phyloP scores from a whole-genome alignment of 1,140 invertebrate species.

The Aphelinus atriplicis region DNA sequence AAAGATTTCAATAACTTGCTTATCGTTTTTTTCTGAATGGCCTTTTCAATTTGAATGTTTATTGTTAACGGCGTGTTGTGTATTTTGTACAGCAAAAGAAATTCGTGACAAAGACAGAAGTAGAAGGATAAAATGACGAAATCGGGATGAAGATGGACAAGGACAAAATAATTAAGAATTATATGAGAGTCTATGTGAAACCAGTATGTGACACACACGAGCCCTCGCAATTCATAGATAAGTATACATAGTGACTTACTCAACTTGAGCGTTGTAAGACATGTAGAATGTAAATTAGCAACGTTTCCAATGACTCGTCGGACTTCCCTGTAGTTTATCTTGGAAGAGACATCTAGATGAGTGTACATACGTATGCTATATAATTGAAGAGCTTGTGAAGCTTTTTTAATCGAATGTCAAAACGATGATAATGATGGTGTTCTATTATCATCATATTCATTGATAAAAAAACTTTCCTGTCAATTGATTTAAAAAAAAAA shows the following conservation, averaged over 20 bases:
- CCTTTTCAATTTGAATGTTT: neutral
- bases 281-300: constrained; percentile 24
- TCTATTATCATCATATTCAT: too few species aligned
- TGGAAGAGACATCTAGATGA: neutral
- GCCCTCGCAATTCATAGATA: neutral
- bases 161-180: neutral
- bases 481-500: neutral
- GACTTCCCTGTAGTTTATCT: constrained; percentile 16
- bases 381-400: neutral
- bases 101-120: constrained; percentile 24
- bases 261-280: neutral
- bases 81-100: constrained; percentile 40
- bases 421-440: too few species aligned
- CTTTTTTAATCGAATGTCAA: neutral
- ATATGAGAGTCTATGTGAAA: neutral
- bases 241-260: neutral
- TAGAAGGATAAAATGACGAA: neutral
- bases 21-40: neutral
- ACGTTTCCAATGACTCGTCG: constrained; percentile 23
- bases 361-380: neutral
- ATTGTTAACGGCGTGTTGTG: constrained; percentile 25
- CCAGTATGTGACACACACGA: neutral
- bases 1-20: neutral
- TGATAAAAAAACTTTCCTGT: too few species aligned
- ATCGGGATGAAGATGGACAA: constrained; percentile 1